Evolutionary conservation across 1,140 invertebrate species (phyloP).

Genomic region (Dryas iulia): DNA sequence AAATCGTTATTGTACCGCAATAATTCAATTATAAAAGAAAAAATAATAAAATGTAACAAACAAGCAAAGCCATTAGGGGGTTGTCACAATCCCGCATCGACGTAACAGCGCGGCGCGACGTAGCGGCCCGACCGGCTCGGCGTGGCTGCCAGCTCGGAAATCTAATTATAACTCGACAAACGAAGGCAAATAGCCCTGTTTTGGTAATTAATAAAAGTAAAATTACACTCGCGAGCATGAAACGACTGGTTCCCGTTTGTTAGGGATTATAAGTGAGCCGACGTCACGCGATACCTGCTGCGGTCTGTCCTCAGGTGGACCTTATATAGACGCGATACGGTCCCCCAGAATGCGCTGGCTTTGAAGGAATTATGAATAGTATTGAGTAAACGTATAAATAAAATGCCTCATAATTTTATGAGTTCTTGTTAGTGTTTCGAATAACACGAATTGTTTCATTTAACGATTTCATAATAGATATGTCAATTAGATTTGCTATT

Average conservation of each 20-base stretch:
- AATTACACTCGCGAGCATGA: slow-evolving; percentile 31
- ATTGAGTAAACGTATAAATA: not conserved
- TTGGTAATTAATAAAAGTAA: slow-evolving; percentile 49
- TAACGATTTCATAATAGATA: not conserved
- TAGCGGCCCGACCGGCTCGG: not conserved
- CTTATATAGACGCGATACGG: not conserved
- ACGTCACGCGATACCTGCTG: slow-evolving; percentile 4
- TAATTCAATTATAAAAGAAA: not conserved
- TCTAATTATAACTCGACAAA: slow-evolving; percentile 50
- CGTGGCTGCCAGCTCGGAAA: slow-evolving; percentile 41
- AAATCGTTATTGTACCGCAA: not conserved
- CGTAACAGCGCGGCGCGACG: slow-evolving; percentile 3
- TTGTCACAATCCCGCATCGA: slow-evolving; percentile 18
- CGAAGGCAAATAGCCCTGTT: slow-evolving; percentile 39
- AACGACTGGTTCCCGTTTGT: slow-evolving; percentile 25
- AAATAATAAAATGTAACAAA: not conserved
- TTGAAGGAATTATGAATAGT: not conserved
- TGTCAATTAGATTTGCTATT: not conserved
- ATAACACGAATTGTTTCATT: not conserved
- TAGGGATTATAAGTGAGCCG: slow-evolving; percentile 14
- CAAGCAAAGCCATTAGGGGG: slow-evolving; percentile 4
- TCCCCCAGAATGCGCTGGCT: not conserved
- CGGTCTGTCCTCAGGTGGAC: not conserved
- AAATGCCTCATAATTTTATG: not conserved
- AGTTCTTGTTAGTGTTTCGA: not conserved